Evolutionary conservation across 2,113 vertebrate genomes (phyloP).

Genomic region (Megaleporinus macrocephalus): DNA sequence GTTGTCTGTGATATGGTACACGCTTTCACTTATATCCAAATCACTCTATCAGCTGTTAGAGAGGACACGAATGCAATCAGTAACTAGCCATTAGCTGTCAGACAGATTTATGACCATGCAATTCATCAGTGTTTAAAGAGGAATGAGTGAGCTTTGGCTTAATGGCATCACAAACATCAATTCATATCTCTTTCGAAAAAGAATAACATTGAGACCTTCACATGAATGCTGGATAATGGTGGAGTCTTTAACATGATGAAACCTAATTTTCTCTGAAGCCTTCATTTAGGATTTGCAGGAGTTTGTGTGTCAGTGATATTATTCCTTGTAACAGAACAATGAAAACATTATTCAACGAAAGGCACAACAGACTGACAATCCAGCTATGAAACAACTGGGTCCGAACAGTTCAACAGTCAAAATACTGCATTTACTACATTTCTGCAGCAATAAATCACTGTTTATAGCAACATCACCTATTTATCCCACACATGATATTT

Average conservation of each 20-base stretch:
- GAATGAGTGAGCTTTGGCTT: background rate
- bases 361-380: background rate
- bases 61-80: background rate
- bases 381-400: background rate
- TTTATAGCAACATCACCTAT: too few species aligned
- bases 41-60: constrained; percentile 1
- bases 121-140: background rate
- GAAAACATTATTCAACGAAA: constrained; percentile 7
- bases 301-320: constrained; percentile 37
- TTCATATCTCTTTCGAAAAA: background rate
- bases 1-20: constrained; percentile 41
- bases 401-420: background rate
- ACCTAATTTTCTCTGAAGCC: constrained; percentile 7
- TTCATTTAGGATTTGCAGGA: constrained; percentile 31
- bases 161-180: background rate
- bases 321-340: constrained; percentile 30
- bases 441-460: background rate
- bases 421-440: background rate
- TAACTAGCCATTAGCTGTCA: background rate
- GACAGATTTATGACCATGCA: background rate
- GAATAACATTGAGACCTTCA: too few species aligned
- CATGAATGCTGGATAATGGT: too few species aligned
- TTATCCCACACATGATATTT: too few species aligned
- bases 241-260: background rate
- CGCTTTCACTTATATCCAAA: constrained; percentile 19